These are phyloP conservation scores for Pelusios castaneus DNA, from an alignment of 2,113 vertebrate genomes.

Conservation along the genomic window DNA sequence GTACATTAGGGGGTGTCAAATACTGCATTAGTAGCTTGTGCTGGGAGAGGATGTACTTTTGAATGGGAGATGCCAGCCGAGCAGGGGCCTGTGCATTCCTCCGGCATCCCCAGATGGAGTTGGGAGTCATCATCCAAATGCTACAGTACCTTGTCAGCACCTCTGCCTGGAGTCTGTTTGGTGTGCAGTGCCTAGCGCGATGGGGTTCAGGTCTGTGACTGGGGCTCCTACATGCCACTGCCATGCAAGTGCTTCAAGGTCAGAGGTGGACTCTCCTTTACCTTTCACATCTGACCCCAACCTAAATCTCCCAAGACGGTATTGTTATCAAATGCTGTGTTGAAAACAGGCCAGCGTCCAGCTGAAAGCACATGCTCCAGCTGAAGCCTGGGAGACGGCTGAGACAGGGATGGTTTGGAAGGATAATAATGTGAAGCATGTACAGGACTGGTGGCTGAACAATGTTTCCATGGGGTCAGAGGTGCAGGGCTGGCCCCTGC, in stretches of 20 bases:
- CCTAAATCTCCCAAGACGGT: background rate
- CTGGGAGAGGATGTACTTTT: background rate
- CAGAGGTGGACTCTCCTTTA: background rate
- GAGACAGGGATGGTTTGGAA: background rate
- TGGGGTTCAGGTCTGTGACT: background rate
- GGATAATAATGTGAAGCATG: background rate
- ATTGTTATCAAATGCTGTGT: background rate
- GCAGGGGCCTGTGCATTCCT: background rate
- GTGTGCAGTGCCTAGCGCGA: background rate
- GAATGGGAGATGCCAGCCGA: background rate
- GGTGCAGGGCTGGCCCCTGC: background rate
- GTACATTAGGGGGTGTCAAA: background rate
- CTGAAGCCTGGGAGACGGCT: background rate
- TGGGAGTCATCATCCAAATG: background rate
- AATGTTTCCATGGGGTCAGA: background rate
- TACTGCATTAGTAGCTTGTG: background rate
- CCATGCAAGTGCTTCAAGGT: background rate
- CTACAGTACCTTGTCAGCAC: background rate
- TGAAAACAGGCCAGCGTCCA: background rate
- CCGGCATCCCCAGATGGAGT: fast-evolving
- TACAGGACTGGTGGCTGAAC: background rate
- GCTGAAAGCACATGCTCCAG: background rate
- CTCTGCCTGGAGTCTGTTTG: background rate
- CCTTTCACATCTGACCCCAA: background rate
- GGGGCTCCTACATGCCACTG: background rate